Conservation (phyloP, 37 sponge, comb jelly and placozoan genomes). For the Spongilla lacustris region DNA sequence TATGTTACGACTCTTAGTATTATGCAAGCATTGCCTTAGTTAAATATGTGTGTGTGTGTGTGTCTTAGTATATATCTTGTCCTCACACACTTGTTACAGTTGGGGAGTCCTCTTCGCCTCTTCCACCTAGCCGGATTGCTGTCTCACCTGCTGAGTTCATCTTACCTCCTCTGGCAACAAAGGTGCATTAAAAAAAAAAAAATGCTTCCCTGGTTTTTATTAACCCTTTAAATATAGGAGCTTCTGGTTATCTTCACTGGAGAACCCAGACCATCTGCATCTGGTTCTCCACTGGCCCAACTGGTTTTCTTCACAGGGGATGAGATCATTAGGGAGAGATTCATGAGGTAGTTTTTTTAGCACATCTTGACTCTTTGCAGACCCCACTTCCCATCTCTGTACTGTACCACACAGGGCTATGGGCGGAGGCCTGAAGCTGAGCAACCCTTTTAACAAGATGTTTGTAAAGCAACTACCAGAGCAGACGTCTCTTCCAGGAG, state of each 20-base stretch:
- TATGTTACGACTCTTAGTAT: no score
- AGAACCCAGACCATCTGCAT: neutral
- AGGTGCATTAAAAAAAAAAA: no score
- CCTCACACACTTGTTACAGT: neutral
- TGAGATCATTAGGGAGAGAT: conserved; percentile 25
- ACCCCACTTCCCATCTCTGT: no score
- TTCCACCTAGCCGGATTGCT: conserved; percentile 19
- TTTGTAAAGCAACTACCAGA: conserved; percentile 5
- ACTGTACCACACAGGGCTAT: neutral
- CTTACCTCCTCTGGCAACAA: conserved; percentile 28
- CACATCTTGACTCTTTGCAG: neutral
- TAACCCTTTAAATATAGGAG: conserved; percentile 15
- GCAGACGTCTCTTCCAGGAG: neutral
- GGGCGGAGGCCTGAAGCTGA: neutral
- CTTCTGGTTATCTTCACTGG: conserved; percentile 40
- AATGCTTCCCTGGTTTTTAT: no score
- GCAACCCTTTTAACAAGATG: neutral
- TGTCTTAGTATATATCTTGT: neutral
- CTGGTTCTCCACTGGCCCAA: conserved; percentile 14
- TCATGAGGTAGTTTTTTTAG: neutral
- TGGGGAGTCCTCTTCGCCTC: conserved; percentile 6
- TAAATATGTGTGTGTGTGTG: no score
- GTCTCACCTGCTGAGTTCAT: conserved; percentile 45
- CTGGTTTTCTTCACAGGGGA: conserved; percentile 40
- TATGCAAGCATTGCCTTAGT: no score